These are phyloP conservation scores for Cepphus grylle DNA, from an alignment of 2,113 vertebrate genomes.

Conservation along the genomic window DNA sequence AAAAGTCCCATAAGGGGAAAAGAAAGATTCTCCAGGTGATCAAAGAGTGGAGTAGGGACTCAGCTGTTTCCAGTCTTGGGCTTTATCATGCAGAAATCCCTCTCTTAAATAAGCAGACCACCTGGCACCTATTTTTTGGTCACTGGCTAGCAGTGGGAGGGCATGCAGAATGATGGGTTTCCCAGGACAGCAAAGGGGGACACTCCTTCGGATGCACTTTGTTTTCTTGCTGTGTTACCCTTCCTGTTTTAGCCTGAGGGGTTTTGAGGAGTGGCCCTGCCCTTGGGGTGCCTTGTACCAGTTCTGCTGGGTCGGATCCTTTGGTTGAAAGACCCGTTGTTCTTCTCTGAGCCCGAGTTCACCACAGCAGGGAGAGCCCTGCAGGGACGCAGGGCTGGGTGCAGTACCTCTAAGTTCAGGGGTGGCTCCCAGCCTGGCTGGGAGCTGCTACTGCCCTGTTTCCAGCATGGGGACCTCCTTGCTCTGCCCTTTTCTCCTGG, in stretches of 20 bases:
- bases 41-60: not conserved
- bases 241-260: not conserved
- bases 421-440: not conserved
- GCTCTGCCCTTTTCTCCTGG: not conserved
- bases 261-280: fast-evolving
- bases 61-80: not conserved
- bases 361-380: not conserved
- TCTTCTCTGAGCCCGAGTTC: fast-evolving
- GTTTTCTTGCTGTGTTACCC: not conserved
- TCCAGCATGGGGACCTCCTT: not conserved
- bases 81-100: not conserved
- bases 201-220: not conserved
- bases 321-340: not conserved
- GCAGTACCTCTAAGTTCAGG: too few species aligned
- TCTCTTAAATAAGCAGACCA: not conserved
- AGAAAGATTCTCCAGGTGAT: not conserved
- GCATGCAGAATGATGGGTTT: fast-evolving
- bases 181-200: not conserved
- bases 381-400: not conserved
- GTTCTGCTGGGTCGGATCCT: not conserved
- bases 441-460: not conserved
- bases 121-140: fast-evolving
- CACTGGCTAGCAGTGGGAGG: not conserved
- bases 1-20: not conserved
- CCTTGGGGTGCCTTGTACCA: not conserved